Conservation (phyloP, 1,140 invertebrate species). For the Zaprionus inermis region DNA sequence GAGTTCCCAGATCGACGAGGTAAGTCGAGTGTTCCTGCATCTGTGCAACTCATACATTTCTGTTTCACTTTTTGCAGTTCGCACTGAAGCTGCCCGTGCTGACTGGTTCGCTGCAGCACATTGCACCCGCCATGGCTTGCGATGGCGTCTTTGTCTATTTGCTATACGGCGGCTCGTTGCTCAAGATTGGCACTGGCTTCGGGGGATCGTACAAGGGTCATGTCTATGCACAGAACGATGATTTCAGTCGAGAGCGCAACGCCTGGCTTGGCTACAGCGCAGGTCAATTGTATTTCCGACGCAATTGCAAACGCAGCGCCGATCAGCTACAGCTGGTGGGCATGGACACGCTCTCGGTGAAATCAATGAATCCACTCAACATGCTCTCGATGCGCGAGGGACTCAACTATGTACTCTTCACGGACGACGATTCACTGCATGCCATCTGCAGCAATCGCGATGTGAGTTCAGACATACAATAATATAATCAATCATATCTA, state of each 20-base stretch:
- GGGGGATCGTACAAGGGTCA: conserved; percentile 95
- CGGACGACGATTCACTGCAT: conserved; percentile 83
- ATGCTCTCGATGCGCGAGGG: conserved; percentile 76
- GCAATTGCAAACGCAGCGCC: conserved; percentile 71
- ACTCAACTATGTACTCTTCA: conserved; percentile 81
- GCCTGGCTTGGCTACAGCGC: conserved; percentile 94
- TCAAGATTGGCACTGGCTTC: conserved; percentile 97
- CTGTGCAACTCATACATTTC: neutral
- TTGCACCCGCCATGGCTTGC: conserved; percentile 89
- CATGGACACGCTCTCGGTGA: conserved; percentile 75
- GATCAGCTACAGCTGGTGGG: conserved; percentile 79
- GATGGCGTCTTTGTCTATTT: conserved; percentile 96
- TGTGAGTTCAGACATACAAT: conserved; percentile 56
- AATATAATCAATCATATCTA: too few species aligned
- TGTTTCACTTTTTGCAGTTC: conserved; percentile 53
- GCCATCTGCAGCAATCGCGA: conserved; percentile 83
- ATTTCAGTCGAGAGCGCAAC: conserved; percentile 89
- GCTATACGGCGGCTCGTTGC: conserved; percentile 90
- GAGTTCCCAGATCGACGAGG: conserved; percentile 90
- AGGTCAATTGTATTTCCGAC: conserved; percentile 75
- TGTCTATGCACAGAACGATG: conserved; percentile 91
- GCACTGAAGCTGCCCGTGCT: conserved; percentile 49
- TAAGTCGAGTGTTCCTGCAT: conserved; percentile 83
- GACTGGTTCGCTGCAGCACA: conserved; percentile 12
- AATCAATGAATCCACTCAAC: conserved; percentile 73